Conservation (phyloP, 2,113 vertebrate species). For the Semicossyphus pulcher region DNA sequence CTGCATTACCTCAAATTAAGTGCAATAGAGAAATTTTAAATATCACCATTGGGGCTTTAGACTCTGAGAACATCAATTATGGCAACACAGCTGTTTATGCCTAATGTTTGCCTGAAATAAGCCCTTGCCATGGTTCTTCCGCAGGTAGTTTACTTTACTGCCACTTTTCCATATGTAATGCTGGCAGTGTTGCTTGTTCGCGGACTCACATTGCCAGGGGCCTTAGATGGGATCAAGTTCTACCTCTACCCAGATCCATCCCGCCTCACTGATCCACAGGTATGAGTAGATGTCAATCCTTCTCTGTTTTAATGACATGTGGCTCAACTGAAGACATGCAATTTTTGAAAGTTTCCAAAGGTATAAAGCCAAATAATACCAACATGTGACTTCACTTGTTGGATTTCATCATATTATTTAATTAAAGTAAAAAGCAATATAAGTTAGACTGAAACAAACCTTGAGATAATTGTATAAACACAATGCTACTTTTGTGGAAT, state of each 20-base stretch:
- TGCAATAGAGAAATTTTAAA: too few species aligned
- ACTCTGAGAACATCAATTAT: not conserved
- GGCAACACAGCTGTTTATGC: not conserved
- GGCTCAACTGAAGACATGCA: not conserved
- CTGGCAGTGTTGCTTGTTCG: slow-evolving; percentile 90
- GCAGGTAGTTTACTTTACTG: slow-evolving; percentile 97
- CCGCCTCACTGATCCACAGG: slow-evolving; percentile 93
- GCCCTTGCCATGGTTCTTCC: not conserved
- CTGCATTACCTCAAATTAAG: too few species aligned
- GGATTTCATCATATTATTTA: not conserved
- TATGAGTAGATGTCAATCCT: slow-evolving; percentile 47
- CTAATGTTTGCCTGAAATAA: not conserved
- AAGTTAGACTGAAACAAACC: not conserved
- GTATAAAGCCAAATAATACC: not conserved
- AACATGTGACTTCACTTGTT: not conserved
- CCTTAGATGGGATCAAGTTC: slow-evolving; percentile 90
- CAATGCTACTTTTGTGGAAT: not conserved
- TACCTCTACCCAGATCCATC: slow-evolving; percentile 93
- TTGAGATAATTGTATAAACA: not conserved
- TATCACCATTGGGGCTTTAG: too few species aligned
- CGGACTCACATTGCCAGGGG: slow-evolving; percentile 91
- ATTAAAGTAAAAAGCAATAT: not conserved
- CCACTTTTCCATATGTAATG: slow-evolving; percentile 96
- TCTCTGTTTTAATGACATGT: not conserved
- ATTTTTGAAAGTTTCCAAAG: not conserved